Evolutionary conservation across 2,113 vertebrate species (phyloP).

Genomic region (Pampusana beccarii): DNA sequence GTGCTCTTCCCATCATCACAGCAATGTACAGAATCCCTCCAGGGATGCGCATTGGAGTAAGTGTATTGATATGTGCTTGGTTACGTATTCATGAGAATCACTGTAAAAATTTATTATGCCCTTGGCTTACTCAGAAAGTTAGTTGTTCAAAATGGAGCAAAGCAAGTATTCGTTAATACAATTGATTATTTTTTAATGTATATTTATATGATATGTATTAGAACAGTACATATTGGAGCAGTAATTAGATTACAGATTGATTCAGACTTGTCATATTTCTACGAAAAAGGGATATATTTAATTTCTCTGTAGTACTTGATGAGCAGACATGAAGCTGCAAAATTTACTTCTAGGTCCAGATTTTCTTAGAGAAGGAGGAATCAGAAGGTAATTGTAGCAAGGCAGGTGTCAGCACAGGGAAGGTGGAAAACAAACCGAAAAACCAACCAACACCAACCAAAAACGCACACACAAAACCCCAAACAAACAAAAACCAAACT

Average conservation of each 20-base stretch:
- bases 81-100: not conserved
- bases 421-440: not conserved
- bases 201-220: not conserved
- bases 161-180: not conserved
- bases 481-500: no score
- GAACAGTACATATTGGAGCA: not conserved
- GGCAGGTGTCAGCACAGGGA: not conserved
- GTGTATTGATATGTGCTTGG: not conserved
- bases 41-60: accelerated
- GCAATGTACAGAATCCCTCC: not conserved
- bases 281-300: not conserved
- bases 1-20: not conserved
- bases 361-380: not conserved
- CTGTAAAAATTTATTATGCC: not conserved
- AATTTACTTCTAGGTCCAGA: not conserved
- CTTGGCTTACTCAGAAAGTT: not conserved
- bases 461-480: no score
- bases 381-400: not conserved
- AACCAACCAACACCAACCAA: no score
- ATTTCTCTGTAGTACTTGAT: not conserved
- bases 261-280: not conserved
- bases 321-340: not conserved
- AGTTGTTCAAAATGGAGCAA: not conserved
- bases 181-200: not conserved
- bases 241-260: not conserved